Evolutionary conservation across 2,113 vertebrate genomes (phyloP).

Genomic region (Circaetus cinerascens): DNA sequence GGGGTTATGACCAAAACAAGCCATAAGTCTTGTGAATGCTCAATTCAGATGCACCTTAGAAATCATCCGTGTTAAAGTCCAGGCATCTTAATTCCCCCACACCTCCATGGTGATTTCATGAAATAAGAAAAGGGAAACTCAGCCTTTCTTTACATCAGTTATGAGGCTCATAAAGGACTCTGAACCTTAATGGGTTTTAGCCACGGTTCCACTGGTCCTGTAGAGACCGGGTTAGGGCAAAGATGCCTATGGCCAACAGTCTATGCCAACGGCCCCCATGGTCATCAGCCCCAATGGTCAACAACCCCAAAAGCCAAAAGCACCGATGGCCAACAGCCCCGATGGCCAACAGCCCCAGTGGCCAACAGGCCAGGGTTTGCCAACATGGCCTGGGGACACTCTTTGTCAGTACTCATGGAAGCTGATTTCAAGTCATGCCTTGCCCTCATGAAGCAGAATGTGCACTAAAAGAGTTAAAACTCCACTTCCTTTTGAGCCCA

Average conservation of each 20-base stretch:
- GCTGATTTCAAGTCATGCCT: neutral
- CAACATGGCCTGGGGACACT: rapidly evolving
- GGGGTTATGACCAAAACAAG: slow-evolving; percentile 9
- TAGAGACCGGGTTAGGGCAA: neutral
- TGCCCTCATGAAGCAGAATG: neutral
- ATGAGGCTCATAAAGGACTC: neutral
- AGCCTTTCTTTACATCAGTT: neutral
- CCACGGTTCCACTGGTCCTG: neutral
- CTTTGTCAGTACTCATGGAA: neutral
- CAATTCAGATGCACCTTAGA: neutral
- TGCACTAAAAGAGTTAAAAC: neutral
- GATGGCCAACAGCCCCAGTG: neutral
- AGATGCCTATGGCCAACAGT: neutral
- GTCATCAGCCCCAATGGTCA: rapidly evolving
- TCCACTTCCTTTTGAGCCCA: neutral
- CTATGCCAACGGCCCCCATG: rapidly evolving
- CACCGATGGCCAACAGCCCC: rapidly evolving
- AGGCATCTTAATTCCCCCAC: neutral
- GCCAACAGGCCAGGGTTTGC: neutral
- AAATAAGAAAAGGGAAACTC: neutral
- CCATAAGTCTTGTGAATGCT: neutral
- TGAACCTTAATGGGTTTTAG: neutral
- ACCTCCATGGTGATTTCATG: rapidly evolving
- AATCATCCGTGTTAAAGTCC: neutral
- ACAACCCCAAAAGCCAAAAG: neutral